Evolutionary conservation across 2,797 vertebrate species (phyloP).

Genomic region (Bovichtus diacanthus): DNA sequence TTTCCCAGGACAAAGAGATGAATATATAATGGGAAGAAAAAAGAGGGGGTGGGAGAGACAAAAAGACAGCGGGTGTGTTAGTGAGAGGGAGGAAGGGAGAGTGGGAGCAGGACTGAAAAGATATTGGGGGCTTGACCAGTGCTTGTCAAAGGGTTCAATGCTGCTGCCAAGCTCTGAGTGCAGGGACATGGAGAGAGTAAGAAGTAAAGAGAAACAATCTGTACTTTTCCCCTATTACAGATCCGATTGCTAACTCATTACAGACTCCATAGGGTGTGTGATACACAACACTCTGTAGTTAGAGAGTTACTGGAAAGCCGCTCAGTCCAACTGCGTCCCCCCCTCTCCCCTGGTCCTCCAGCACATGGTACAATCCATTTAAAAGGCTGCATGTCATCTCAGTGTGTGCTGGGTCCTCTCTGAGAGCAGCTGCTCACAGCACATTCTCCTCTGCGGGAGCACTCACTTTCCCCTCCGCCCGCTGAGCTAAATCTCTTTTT

Average conservation of each 20-base stretch:
- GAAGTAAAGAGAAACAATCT: conserved; percentile 51
- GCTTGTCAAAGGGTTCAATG: conserved; percentile 71
- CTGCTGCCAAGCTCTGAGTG: conserved; percentile 55
- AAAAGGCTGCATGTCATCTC: conserved; percentile 87
- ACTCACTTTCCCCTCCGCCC: conserved; percentile 67
- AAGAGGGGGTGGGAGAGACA: conserved; percentile 73
- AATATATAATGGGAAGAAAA: conserved; percentile 82
- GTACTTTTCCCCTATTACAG: conserved; percentile 40
- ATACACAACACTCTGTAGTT: conserved; percentile 51
- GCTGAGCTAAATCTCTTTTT: conserved; percentile 65
- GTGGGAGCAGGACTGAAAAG: conserved; percentile 66
- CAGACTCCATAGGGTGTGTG: conserved; percentile 61
- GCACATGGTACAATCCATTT: conserved; percentile 92
- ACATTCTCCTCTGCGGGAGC: conserved; percentile 78
- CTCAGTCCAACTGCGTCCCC: conserved; percentile 55
- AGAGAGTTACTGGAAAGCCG: conserved; percentile 60
- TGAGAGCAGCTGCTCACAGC: conserved; percentile 84
- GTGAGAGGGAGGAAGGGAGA: conserved; percentile 65
- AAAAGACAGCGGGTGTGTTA: conserved; percentile 74
- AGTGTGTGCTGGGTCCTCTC: conserved; percentile 85
- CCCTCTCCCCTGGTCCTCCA: conserved; percentile 73
- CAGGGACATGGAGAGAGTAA: conserved; percentile 24
- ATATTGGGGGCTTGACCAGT: conserved; percentile 74
- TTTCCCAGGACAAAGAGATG: conserved; percentile 85
- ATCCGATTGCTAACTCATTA: conserved; percentile 59